Evolutionary conservation across 2,113 vertebrate species (phyloP).

Genomic region (Gavia stellata): DNA sequence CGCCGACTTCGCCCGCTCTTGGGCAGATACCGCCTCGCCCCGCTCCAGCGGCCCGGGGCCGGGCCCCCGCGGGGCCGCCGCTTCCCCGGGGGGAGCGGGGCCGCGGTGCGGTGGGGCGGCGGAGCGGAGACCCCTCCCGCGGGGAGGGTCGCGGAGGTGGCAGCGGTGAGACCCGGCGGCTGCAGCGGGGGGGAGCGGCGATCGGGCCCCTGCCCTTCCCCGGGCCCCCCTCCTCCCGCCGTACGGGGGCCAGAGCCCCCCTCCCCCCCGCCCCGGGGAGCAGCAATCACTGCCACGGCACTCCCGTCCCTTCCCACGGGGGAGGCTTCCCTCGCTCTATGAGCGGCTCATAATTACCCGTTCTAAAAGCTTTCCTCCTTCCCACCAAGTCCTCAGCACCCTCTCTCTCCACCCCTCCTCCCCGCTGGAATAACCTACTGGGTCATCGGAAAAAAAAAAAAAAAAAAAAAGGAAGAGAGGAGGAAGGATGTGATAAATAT

Average conservation of each 20-base stretch:
- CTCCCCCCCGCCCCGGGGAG: neutral
- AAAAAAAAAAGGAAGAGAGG: accelerated
- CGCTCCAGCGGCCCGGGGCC: neutral
- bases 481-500: neutral
- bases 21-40: too few relatives aligned
- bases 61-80: neutral
- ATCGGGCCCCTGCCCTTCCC: neutral
- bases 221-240: too few relatives aligned
- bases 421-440: neutral
- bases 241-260: neutral
- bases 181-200: neutral
- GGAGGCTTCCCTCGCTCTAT: neutral
- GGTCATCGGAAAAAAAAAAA: neutral
- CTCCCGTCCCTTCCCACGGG: neutral
- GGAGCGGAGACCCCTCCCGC: too few relatives aligned
- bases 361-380: neutral
- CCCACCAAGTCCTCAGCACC: neutral
- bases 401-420: neutral
- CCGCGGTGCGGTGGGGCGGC: neutral
- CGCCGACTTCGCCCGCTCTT: neutral
- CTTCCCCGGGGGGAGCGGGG: neutral
- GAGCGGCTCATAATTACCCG: neutral
- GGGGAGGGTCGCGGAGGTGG: neutral
- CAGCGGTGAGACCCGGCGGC: neutral
- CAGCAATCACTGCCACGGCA: neutral